phyloP scores from a whole-genome alignment of 2,113 vertebrate genomes.

The Pipa parva region DNA sequence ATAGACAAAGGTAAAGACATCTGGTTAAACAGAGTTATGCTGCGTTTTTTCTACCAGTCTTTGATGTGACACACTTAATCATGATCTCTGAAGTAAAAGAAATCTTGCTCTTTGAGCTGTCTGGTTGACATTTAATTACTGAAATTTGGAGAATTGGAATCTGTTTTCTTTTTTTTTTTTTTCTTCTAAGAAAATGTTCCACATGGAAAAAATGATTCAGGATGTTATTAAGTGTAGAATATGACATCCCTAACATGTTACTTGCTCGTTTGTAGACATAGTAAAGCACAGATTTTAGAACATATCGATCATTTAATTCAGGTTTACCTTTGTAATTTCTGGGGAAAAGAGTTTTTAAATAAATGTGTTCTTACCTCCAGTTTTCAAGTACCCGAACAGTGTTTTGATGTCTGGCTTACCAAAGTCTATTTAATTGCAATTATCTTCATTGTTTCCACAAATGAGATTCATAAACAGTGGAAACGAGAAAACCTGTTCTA shows the following conservation, averaged over 20 bases:
- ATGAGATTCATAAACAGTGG: no score
- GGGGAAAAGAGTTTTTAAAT: no score
- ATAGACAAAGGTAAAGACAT: constrained; percentile 70
- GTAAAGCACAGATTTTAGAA: no score
- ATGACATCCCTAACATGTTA: constrained; percentile 46
- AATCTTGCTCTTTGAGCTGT: constrained; percentile 38
- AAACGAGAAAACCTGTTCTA: no score
- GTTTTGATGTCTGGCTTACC: no score
- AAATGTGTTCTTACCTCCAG: no score
- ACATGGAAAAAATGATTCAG: constrained; percentile 59
- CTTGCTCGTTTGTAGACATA: background rate
- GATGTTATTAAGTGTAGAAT: constrained; percentile 52
- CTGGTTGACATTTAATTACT: constrained; percentile 45
- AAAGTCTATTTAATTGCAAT: no score
- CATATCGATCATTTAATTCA: no score
- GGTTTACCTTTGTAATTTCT: no score
- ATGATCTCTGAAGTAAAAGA: constrained; percentile 17
- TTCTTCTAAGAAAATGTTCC: constrained; percentile 53
- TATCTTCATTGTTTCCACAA: no score
- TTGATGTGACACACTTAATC: constrained; percentile 26
- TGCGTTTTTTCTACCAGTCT: background rate
- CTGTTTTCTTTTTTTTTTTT: background rate
- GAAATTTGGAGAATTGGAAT: constrained; percentile 52
- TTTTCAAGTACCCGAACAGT: no score
- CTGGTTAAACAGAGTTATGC: background rate